These are phyloP conservation scores for Hydrochoerus hydrochaeris DNA, from an alignment of 2,113 vertebrate genomes.

Conservation along the genomic window DNA sequence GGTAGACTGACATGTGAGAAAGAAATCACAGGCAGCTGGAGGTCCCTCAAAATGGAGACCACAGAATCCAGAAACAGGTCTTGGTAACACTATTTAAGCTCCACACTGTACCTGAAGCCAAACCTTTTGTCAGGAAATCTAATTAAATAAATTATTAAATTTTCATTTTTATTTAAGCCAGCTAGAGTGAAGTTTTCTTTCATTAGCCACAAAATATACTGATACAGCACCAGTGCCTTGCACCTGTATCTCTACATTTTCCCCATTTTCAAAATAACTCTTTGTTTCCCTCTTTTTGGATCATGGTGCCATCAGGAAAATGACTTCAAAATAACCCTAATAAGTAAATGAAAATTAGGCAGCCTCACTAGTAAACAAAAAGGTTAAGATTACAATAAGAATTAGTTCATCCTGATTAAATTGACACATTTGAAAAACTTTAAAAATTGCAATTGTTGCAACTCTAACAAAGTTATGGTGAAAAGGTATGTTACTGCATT, in stretches of 20 bases:
- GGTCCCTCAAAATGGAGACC: neutral
- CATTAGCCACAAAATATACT: neutral
- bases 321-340: neutral
- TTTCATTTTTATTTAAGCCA: neutral
- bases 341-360: constrained; percentile 2
- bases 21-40: neutral
- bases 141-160: neutral
- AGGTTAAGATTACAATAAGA: neutral
- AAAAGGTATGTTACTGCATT: neutral
- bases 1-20: neutral
- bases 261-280: neutral
- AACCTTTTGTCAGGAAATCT: neutral
- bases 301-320: neutral
- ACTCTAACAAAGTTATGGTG: constrained; percentile 21
- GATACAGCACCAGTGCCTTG: neutral
- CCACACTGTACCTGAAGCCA: neutral
- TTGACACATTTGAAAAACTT: neutral
- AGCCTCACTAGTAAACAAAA: constrained; percentile 39
- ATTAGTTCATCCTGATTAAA: constrained; percentile 25
- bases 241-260: neutral
- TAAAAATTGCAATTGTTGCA: neutral
- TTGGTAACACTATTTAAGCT: neutral
- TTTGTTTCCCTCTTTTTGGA: neutral
- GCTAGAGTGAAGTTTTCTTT: neutral
- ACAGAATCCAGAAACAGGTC: neutral